Evolutionary conservation across 64 coral and sea anemone species (phyloP).

Genomic region (Pocillopora verrucosa): DNA sequence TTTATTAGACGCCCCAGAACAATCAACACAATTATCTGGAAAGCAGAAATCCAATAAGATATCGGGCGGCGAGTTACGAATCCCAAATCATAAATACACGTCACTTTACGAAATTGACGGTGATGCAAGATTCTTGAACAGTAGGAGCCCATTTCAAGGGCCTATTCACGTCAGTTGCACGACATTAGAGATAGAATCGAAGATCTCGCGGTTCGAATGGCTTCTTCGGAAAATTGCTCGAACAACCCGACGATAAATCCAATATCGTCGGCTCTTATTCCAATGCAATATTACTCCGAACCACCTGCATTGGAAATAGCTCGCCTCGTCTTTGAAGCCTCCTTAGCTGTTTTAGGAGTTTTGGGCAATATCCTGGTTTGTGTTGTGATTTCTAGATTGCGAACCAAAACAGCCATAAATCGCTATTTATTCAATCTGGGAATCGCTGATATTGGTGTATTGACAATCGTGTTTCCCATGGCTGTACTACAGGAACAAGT

Average conservation of each 20-base stretch:
- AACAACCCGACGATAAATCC: not conserved
- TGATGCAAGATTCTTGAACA: no score
- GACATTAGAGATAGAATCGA: no score
- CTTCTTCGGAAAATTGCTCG: no score
- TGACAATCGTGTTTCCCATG: constrained; percentile 56
- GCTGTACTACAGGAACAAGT: constrained; percentile 65
- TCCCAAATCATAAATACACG: no score
- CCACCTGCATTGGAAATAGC: constrained; percentile 4
- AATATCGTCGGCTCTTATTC: not conserved
- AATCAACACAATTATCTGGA: no score
- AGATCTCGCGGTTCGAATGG: no score
- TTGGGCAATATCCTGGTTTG: constrained; percentile 33
- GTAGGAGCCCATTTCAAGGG: no score
- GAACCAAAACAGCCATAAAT: constrained; percentile 13
- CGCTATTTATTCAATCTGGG: constrained; percentile 51
- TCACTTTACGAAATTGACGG: no score
- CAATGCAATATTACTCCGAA: constrained; percentile 12
- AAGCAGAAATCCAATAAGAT: no score
- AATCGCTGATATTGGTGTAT: constrained; percentile 42
- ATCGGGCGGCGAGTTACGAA: no score
- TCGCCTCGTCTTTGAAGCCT: not conserved
- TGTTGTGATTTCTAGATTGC: constrained; percentile 10
- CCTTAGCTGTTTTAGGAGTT: constrained; percentile 8
- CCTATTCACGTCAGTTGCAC: no score
- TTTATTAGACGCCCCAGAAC: no score